Conservation (phyloP, 2,888 invertebrate species). For the Tillus elongatus region DNA sequence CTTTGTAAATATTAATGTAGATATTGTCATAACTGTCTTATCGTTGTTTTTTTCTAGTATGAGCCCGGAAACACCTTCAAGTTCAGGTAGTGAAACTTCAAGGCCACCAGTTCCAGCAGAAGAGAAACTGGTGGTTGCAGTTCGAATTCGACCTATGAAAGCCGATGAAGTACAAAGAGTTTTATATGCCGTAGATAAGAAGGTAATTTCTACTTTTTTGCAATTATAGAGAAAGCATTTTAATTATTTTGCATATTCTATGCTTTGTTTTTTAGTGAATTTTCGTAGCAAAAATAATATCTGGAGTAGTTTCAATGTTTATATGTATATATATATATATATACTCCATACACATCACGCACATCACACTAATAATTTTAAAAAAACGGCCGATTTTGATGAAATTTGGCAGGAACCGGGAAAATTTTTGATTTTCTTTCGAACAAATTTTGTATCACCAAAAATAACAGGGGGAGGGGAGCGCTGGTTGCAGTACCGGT, state of each 20-base stretch:
- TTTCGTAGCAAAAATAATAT: not conserved
- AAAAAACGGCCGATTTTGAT: too few species aligned
- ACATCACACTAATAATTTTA: too few species aligned
- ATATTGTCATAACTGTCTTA: too few species aligned
- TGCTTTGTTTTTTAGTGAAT: not conserved
- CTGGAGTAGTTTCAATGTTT: not conserved
- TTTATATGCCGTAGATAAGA: conserved; percentile 68
- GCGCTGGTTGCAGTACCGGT: too few species aligned
- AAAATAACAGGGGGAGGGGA: too few species aligned
- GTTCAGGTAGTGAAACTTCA: conserved; percentile 38
- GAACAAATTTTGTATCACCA: too few species aligned
- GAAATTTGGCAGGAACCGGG: too few species aligned
- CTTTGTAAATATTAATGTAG: too few species aligned
- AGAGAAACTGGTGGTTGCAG: conserved; percentile 58
- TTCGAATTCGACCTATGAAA: conserved; percentile 78
- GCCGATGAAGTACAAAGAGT: conserved; percentile 66
- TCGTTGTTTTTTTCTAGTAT: too few species aligned
- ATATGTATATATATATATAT: too few species aligned
- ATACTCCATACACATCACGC: too few species aligned
- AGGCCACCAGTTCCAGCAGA: conserved; percentile 32
- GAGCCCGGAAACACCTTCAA: conserved; percentile 39
- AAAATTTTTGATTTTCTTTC: too few species aligned
- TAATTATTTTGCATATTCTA: not conserved
- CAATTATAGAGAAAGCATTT: not conserved
- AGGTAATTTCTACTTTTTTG: conserved; percentile 45